Percentiles rank a stretch among this genome's conserved stretches.
Conservation (phyloP, 2,113 vertebrate species). For the Misgurnus mizolepis region DNA sequence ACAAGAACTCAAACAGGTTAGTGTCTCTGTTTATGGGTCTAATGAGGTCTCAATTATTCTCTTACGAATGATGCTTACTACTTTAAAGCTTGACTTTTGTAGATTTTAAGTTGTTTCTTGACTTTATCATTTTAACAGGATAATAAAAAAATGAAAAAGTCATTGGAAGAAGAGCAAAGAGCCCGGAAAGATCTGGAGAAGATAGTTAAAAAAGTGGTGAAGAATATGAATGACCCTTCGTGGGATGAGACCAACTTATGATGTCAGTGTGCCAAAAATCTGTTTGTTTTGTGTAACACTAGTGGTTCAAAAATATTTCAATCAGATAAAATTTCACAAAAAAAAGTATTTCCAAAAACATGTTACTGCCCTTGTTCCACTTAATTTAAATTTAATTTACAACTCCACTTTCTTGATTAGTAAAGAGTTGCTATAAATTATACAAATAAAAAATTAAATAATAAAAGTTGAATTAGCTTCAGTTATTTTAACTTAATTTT, state of each 20-base stretch:
- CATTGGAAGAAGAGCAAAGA: constrained; percentile 92
- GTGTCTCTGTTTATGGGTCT: neutral
- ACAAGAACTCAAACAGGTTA: constrained; percentile 92
- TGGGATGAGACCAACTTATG: constrained; percentile 98
- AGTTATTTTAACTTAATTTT: no score
- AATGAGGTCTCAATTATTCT: neutral
- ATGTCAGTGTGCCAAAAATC: constrained; percentile 51
- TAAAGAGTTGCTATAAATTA: no score
- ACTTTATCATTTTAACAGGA: constrained; percentile 75
- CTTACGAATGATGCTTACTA: neutral
- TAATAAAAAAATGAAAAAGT: constrained; percentile 97
- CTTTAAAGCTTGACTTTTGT: neutral
- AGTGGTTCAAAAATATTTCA: neutral
- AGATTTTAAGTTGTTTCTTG: neutral
- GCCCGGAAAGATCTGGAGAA: constrained; percentile 94
- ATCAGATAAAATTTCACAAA: neutral
- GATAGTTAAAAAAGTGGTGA: constrained; percentile 89
- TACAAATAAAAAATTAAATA: no score
- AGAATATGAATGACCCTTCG: constrained; percentile 92
- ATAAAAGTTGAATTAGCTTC: no score
- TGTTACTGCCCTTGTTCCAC: neutral
- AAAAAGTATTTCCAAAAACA: neutral
- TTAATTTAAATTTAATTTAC: no score
- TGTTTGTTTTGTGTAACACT: neutral
- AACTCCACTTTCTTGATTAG: no score